Evolutionary conservation across 2,888 invertebrate genomes (phyloP), one percentile per base, ranked within the genome.

Genomic region (Punctoribates punctum): DNA sequence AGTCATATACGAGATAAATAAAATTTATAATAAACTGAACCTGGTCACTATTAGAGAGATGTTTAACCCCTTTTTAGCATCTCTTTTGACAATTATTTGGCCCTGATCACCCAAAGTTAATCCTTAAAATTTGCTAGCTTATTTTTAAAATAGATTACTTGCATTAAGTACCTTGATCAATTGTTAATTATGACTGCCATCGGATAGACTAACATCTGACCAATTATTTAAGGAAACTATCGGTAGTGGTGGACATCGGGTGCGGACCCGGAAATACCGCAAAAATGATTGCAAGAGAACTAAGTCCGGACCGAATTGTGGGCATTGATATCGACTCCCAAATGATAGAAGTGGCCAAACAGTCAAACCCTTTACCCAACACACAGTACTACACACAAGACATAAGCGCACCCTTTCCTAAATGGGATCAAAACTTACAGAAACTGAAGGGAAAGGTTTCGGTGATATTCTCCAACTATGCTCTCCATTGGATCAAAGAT

Each of bases 191-290:
- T n/a, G n/a, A n/a, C n/a, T n/a, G n/a, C n/a, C n/a, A n/a, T n/a
- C n/a, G n/a, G n/a, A n/a, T n/a, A n/a, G n/a, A n/a, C n/a, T n/a
- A n/a, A n/a, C n/a, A n/a, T n/a, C n/a, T n/a, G n/a, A n/a, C n/a
- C n/a, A n/a, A n/a, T n/a, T n/a, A 51, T 51, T 46, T 5, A 1
- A 70, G 70, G 15, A 23, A 38, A 20, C 11, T 42, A 9, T 1
- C 23, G 1, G 11, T 57, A 9, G 54, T 76, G 25, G 29, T 76
- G 27, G 76, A 76, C 42, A 29, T 76, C 17, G 76, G 76, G 5
- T 76, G 76, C 46, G 76, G 76, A n/a, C 57, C 76, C 9, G 76
- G 76, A 38, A 76, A 76, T 73, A 60, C 76, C 1, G 72, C 73
- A 0, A 46, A 42, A 57, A 23, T 57, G 25, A 48, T 76, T 9